Base-by-base conservation (phyloP, 2,797 vertebrate species). In the Microctenopoma steveboyesi region DNA sequence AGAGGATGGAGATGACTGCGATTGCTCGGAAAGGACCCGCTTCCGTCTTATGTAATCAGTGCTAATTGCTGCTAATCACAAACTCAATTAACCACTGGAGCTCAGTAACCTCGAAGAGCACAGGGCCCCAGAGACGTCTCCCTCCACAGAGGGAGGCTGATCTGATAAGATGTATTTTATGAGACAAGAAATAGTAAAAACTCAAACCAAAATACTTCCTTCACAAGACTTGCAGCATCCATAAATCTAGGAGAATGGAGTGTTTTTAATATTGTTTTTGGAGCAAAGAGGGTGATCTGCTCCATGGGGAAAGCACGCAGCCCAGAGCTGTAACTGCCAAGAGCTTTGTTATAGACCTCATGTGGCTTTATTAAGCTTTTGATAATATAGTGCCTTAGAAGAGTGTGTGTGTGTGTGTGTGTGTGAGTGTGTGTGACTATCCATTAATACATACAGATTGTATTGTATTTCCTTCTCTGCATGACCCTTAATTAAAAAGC, bases 201-300 rank as follows among this genome's bases (percentile, higher is more conserved):
- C 55, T 74, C 59, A 18, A 72, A 76, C 66, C 40, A 74, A 83
- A 76, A 81, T 69, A 74, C 83, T 85, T 85, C 63, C 76, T 72
- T 72, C 43, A 54, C 83, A 50, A 75, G 83, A 74, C 67, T 76
- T 81, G 73, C 70, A 77, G 81, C 77, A 73, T 78, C 69, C 78
- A 83, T 85, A 85, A 76, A 89, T 88, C 69, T 72, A 69, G 54
- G 60, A 69, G 30, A 72, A 75, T 59, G 49, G 83, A 73, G 79
- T 90, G 81, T 80, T 90, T 90, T 86, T 77, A 83, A 88, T 91
- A 86, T 88, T 86, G 83, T 75, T 90, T 79, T 88, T 88, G 88
- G 89, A 86, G 62, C 67, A 7, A 75, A 84, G 78, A 70, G 86
- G 86, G 81, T 82, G 86, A 84, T 88, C 84, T 75, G 57, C 66